Evolutionary conservation across 2,888 invertebrate species (phyloP).

Genomic region (Acleris holmiana): DNA sequence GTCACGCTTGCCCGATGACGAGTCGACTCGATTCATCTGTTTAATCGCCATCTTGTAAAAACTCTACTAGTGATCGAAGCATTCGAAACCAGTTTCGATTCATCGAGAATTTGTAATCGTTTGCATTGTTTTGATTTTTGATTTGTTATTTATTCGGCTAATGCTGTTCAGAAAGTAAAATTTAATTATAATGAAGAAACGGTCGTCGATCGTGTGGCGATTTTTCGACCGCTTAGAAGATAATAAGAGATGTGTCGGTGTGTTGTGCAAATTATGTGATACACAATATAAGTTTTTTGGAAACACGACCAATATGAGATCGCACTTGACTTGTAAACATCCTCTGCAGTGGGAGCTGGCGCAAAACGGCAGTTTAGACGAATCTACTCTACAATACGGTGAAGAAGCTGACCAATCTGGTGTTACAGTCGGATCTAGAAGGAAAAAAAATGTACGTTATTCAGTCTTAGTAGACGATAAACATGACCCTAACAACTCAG

Average conservation of each 20-base stretch:
- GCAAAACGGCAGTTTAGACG: conserved; percentile 67
- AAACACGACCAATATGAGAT: conserved; percentile 75
- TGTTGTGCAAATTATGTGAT: conserved; percentile 79
- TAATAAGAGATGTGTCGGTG: conserved; percentile 66
- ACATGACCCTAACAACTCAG: conserved; percentile 51
- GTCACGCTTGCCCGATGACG: conserved; percentile 49
- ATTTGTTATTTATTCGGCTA: conserved; percentile 58
- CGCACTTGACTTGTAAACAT: conserved; percentile 74
- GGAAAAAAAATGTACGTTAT: conserved; percentile 70
- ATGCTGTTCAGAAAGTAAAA: conserved; percentile 52
- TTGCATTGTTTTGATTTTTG: conserved; percentile 36
- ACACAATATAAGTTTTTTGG: conserved; percentile 77
- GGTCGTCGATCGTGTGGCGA: conserved; percentile 74
- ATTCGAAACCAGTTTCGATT: conserved; percentile 61
- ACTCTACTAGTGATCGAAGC: conserved; percentile 53
- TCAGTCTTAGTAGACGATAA: conserved; percentile 65
- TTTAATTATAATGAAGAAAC: conserved; percentile 69
- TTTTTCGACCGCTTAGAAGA: conserved; percentile 74
- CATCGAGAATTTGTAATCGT: conserved; percentile 63
- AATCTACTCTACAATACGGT: conserved; percentile 51
- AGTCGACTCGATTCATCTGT: conserved; percentile 27
- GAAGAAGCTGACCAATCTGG: conserved; percentile 28
- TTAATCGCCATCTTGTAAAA: conserved; percentile 34
- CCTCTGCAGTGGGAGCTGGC: conserved; percentile 78
- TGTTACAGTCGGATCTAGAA: conserved; percentile 21